phyloP scores from a whole-genome alignment of 1,140 invertebrate genomes.

The Ptiloglossa arizonensis region DNA sequence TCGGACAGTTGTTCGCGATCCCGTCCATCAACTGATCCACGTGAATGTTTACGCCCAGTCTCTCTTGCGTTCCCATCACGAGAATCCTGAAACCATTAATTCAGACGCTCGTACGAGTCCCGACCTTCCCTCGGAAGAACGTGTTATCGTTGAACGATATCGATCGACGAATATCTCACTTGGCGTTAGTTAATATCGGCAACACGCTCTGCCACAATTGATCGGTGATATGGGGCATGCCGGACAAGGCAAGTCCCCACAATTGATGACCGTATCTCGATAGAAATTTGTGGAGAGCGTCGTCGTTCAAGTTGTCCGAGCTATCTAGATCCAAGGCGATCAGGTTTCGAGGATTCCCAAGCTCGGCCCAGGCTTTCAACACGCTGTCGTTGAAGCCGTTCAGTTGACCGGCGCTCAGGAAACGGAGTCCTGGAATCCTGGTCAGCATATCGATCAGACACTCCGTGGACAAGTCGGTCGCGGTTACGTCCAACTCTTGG shows the following conservation, averaged over 20 bases:
- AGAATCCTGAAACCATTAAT: constrained; percentile 87
- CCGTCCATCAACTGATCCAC: constrained; percentile 99
- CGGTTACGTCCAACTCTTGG: constrained; percentile 97
- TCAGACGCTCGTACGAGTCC: too few relatives aligned
- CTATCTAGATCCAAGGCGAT: constrained; percentile 96
- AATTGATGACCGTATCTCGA: constrained; percentile 94
- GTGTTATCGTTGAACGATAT: neutral
- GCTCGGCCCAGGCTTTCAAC: constrained; percentile 93
- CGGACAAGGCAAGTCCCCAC: constrained; percentile 92
- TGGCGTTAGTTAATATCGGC: constrained; percentile 93
- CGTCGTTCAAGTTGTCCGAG: constrained; percentile 97
- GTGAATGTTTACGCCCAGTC: constrained; percentile 96
- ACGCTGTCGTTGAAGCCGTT: constrained; percentile 98
- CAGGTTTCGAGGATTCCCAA: constrained; percentile 92
- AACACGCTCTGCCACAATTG: constrained; percentile 97
- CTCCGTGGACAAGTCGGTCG: constrained; percentile 96
- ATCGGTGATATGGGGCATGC: constrained; percentile 99
- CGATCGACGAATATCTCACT: constrained; percentile 83
- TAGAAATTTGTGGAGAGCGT: constrained; percentile 95
- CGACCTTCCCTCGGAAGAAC: neutral
- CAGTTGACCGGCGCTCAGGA: constrained; percentile 96
- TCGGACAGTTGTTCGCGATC: constrained; percentile 95
- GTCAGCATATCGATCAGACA: constrained; percentile 96
- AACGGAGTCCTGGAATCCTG: constrained; percentile 92
- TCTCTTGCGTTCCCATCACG: constrained; percentile 98